A percentile compares a stretch with the other conserved stretches of the same genome.
Evolutionary conservation across 2,888 invertebrate genomes (phyloP).

Genomic region (Minunthozetes semirufus): DNA sequence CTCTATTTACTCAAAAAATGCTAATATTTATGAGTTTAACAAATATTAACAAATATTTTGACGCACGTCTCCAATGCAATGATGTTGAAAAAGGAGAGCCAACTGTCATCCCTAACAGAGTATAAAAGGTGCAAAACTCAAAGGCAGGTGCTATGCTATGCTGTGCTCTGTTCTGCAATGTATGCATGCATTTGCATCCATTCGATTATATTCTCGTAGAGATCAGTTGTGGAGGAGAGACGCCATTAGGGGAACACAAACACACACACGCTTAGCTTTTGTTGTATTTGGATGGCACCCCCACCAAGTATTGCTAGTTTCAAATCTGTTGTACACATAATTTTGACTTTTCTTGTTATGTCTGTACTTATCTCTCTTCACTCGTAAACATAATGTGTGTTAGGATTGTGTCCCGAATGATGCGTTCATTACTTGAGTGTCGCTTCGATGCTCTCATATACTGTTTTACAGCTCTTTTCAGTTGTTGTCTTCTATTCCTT

Average conservation of each 20-base stretch:
- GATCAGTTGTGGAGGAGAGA: neutral
- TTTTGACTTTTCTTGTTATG: conserved; percentile 8
- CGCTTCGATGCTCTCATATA: conserved; percentile 9
- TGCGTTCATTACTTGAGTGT: conserved; percentile 29
- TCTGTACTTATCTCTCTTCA: conserved; percentile 20
- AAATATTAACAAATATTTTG: conserved; percentile 26
- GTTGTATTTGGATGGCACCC: neutral
- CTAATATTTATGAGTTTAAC: conserved; percentile 9
- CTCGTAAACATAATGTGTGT: conserved; percentile 27
- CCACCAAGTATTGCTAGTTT: neutral
- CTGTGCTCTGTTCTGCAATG: neutral
- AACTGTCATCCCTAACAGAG: conserved; percentile 23
- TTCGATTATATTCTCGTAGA: neutral
- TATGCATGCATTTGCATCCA: neutral
- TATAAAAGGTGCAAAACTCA: conserved; percentile 25
- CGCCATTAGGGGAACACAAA: neutral
- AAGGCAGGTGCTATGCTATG: conserved; percentile 12
- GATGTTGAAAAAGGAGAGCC: neutral
- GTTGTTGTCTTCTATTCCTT: conserved; percentile 8
- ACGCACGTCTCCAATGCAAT: neutral
- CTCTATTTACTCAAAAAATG: conserved; percentile 2
- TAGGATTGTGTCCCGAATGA: neutral
- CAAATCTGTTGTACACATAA: neutral
- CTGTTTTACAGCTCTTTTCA: neutral
- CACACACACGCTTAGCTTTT: neutral